Evolutionary conservation across 2,113 vertebrate genomes (phyloP).

Genomic region (Dicaeum eximium): DNA sequence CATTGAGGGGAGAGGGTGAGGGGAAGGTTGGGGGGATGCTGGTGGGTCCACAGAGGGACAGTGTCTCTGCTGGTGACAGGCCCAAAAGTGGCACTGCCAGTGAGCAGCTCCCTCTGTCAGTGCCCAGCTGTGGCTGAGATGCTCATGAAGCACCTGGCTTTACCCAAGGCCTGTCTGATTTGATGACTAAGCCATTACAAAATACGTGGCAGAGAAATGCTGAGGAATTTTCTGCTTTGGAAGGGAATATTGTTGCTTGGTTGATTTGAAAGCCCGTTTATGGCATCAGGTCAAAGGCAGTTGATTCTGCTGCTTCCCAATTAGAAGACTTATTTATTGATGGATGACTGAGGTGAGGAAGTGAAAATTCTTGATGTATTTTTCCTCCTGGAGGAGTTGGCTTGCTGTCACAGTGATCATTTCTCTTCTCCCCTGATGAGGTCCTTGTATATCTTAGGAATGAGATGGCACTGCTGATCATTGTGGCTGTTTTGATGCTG

Average conservation of each 20-base stretch:
- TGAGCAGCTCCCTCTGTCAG: background rate
- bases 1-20: no score
- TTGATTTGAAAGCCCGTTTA: slow-evolving; percentile 29
- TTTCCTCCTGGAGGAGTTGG: background rate
- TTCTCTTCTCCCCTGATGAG: background rate
- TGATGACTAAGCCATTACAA: slow-evolving; percentile 2
- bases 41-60: background rate
- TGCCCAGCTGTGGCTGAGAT: background rate
- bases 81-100: background rate
- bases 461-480: background rate
- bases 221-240: slow-evolving; percentile 2
- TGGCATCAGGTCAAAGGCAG: slow-evolving; percentile 8
- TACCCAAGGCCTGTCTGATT: background rate
- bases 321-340: background rate
- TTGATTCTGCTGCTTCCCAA: slow-evolving; percentile 2
- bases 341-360: background rate
- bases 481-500: background rate
- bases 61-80: background rate
- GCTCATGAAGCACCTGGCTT: background rate
- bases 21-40: background rate
- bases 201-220: background rate
- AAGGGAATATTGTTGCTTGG: background rate
- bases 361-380: background rate
- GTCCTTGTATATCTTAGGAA: background rate
- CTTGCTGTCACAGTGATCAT: background rate